Percentiles rank a stretch among this genome's conserved stretches.
These are phyloP conservation scores for Drosophila colorata DNA, from an alignment of 2,888 invertebrate species.

Conservation along the genomic window DNA sequence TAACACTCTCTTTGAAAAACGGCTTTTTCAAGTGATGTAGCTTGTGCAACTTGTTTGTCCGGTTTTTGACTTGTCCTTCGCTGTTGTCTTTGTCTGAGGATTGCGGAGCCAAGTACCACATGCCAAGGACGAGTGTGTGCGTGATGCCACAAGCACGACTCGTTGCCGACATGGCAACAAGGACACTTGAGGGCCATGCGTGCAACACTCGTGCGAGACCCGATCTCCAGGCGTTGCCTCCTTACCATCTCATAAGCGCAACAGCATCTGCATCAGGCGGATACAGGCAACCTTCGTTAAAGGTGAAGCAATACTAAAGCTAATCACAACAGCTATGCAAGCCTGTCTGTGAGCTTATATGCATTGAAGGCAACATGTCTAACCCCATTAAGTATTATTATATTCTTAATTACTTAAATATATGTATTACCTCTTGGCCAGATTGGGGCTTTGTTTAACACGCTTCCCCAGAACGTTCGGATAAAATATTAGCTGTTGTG, in stretches of 20 bases:
- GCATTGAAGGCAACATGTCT: too few species aligned
- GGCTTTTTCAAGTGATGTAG: constrained; percentile 25
- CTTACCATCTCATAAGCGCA: constrained; percentile 4
- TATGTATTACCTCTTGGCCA: too few species aligned
- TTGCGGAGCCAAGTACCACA: constrained; percentile 27
- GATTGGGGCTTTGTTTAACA: too few species aligned
- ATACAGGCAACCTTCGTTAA: constrained; percentile 38
- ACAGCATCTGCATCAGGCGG: constrained; percentile 34
- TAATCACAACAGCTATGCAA: too few species aligned
- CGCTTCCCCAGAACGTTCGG: too few species aligned
- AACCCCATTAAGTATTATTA: too few species aligned
- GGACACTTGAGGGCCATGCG: constrained; percentile 56
- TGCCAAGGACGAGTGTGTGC: constrained; percentile 55
- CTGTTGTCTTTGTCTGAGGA: constrained; percentile 47
- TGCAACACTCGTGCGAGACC: constrained; percentile 18
- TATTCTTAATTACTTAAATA: too few species aligned
- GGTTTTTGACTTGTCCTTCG: constrained; percentile 47
- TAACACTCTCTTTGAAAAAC: constrained; percentile 13
- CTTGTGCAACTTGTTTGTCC: constrained; percentile 21
- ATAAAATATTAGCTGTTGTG: too few species aligned
- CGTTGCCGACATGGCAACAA: constrained; percentile 63
- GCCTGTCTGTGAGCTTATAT: too few species aligned
- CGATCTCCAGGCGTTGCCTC: constrained; percentile 3
- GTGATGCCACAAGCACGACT: constrained; percentile 46
- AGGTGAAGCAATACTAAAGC: too few species aligned